Conservation (phyloP, 2,888 invertebrate species). For the Lamellibrachia satsuma region DNA sequence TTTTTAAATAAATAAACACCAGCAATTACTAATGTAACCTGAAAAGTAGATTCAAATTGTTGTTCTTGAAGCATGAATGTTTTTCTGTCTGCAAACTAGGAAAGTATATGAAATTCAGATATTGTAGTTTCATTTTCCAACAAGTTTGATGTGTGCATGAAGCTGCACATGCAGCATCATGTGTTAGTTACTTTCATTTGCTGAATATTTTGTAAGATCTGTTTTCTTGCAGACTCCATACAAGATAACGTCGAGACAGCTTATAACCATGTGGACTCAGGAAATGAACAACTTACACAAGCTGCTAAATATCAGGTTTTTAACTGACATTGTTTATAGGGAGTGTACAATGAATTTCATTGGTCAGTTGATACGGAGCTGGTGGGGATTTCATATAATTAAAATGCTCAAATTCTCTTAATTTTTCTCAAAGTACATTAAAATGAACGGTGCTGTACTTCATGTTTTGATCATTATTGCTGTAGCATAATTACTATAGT, state of each 20-base stretch:
- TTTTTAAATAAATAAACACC: too few relatives aligned
- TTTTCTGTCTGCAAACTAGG: too few relatives aligned
- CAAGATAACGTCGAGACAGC: constrained; percentile 83
- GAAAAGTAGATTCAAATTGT: not conserved
- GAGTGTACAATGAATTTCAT: too few relatives aligned
- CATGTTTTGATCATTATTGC: too few relatives aligned
- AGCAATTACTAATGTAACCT: not conserved
- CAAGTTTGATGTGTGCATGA: too few relatives aligned
- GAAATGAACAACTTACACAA: constrained; percentile 80
- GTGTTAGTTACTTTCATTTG: not conserved
- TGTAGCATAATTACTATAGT: too few relatives aligned
- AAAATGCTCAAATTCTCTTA: too few relatives aligned
- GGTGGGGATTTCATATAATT: too few relatives aligned
- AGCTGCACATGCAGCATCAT: not conserved
- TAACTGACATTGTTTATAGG: not conserved
- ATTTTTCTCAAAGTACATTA: not conserved
- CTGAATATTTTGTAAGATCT: constrained; percentile 14
- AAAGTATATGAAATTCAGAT: too few relatives aligned
- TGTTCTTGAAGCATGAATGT: not conserved
- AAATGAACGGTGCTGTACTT: not conserved
- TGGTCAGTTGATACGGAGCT: too few relatives aligned
- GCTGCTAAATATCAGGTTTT: constrained; percentile 80
- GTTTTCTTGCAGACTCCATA: constrained; percentile 76
- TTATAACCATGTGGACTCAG: constrained; percentile 80
- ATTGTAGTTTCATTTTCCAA: too few relatives aligned